These are phyloP conservation scores for Holacanthella duospinosa DNA, from an alignment of 2,888 invertebrate genomes.

Conservation along the genomic window DNA sequence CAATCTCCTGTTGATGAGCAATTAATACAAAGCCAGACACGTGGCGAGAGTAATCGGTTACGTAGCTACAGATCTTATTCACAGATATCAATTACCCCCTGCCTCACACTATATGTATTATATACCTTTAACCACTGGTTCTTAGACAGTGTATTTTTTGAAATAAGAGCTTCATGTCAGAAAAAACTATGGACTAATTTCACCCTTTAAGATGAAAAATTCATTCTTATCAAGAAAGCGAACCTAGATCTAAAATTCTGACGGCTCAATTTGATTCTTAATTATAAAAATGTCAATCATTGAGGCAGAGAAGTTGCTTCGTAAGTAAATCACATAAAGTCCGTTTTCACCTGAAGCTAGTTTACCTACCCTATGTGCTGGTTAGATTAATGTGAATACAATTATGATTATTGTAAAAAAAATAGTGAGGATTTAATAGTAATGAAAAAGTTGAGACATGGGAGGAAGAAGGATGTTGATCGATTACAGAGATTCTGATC, in stretches of 20 bases:
- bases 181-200: too few relatives aligned
- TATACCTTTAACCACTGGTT: too few relatives aligned
- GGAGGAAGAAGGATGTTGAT: neutral
- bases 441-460: too few relatives aligned
- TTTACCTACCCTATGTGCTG: too few relatives aligned
- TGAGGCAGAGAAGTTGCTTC: neutral
- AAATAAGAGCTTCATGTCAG: too few relatives aligned
- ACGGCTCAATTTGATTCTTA: conserved; percentile 3
- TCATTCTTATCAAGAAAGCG: neutral
- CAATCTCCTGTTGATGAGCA: neutral
- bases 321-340: conserved; percentile 1
- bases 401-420: too few relatives aligned
- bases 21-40: neutral
- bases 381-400: too few relatives aligned
- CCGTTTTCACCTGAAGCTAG: neutral
- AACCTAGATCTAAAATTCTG: neutral
- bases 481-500: neutral
- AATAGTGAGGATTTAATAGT: too few relatives aligned
- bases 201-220: neutral
- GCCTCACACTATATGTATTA: too few relatives aligned
- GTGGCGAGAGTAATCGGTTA: conserved; percentile 1
- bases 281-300: conserved; percentile 4
- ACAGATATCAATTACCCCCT: neutral
- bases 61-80: neutral
- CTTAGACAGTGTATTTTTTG: too few relatives aligned